Evolutionary conservation across 1,140 invertebrate species (phyloP), one percentile per base, ranked within the genome.

Genomic region (Zaprionus camerounensis): DNA sequence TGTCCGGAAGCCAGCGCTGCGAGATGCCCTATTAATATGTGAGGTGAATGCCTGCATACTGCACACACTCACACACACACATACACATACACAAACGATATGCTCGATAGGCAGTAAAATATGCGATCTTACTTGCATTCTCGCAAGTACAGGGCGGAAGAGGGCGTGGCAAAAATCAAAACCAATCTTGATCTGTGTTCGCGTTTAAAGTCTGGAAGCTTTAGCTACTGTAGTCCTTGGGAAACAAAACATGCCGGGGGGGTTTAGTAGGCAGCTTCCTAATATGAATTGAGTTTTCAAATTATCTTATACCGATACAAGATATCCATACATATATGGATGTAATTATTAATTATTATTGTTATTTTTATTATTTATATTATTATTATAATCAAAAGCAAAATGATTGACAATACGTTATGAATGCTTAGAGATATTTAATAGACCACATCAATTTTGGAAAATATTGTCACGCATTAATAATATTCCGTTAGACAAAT

Each of bases 21-120:
- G 12, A 51, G 46, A 51, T 51, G 46, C 46, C 46, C 20, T 51
- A 51, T 51, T 22, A 24, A 51, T 51, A 24, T 51, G 46, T 51
- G 46, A 51, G 46, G 46, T 51, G 20, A 51, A 51, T 51, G 46
- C 46, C 46, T 51, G 46, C 46, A 51, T 51, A 51, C 15, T 17
- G n/a, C 41, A n/a, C 17, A 20, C 17, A 49, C 46, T 11, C 9
- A 12, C 9, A 12, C 17, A 13, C 22, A 49, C 46, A 20, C 0
- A 22, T 20, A 49, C 7, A 49, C 17, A 49, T 1, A 12, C 3
- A 49, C 2, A 49, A 20, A 17, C 20, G 46, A 24, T 24, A 22
- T 22, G 46, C 12, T 51, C 41, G 41, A 51, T 51, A 51, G 46
- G 46, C 22, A 51, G 17, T 20, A 20, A 51, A 22, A 24, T 51